Evolutionary conservation across 2,113 vertebrate genomes (phyloP).

Genomic region (Pachyramphus minor): DNA sequence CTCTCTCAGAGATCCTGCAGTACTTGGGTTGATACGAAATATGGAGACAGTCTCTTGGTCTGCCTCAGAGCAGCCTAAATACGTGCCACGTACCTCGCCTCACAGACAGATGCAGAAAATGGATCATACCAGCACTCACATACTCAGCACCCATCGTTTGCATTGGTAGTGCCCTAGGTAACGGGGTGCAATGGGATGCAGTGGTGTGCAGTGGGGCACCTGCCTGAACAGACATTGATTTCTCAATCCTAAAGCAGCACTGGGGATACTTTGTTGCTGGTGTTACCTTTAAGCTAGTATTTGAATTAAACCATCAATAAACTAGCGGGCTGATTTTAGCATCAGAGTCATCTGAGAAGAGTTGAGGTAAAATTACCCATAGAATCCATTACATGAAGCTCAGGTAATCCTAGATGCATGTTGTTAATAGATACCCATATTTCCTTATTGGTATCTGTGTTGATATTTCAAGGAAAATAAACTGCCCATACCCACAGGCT

Average conservation of each 20-base stretch:
- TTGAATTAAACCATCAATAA: neutral
- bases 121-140: fast-evolving
- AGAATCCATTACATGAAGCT: neutral
- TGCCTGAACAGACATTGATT: neutral
- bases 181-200: too few relatives aligned
- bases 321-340: neutral
- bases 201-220: neutral
- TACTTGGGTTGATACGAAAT: neutral
- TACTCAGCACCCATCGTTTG: fast-evolving
- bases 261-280: neutral
- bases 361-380: neutral
- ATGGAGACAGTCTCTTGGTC: neutral
- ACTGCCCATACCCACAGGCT: neutral
- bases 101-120: neutral
- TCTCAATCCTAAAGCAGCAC: neutral
- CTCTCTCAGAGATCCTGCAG: neutral
- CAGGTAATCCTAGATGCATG: neutral
- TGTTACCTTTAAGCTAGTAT: neutral
- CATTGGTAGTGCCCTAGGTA: fast-evolving
- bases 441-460: neutral
- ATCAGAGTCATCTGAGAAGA: neutral
- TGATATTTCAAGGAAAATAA: neutral
- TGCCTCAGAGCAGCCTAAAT: neutral
- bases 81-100: fast-evolving
- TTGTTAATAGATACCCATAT: neutral